Evolutionary conservation across 2,888 invertebrate species (phyloP), one percentile per base, ranked within the genome.

Genomic region (Phymatocera aterrima): DNA sequence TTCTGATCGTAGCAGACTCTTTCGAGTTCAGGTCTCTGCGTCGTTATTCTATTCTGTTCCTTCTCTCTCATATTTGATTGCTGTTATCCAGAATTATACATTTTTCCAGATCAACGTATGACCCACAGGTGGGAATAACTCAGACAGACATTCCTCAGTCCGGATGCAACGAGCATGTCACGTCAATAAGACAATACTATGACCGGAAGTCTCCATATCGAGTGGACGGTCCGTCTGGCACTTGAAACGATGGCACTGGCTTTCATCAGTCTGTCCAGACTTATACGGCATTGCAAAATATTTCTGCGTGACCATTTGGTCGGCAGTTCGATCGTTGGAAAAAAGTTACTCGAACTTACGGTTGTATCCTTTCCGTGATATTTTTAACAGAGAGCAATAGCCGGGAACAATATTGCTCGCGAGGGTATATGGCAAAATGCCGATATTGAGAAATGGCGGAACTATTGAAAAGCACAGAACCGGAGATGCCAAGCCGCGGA

Each of bases 171-270:
- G 34, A 28, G 28, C 24, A 21, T n/a, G 28, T 10, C 37, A 37
- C 46, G 72, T 48, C 51, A 51, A 51, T 34, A 3, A 51, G 34
- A 72, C 72, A 34, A n/a, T n/a, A 34, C 51, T 34, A 72, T 31
- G 51, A 31, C 72, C 72, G 72, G 72, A 72, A 72, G 72, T 72
- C 48, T n/a, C 72, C 72, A 34, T 72, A 72, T 72, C 48, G 72
- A 72, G 51, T 51, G 72, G 15, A 12, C n/a, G n/a, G n/a, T n/a
- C 51, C 18, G 72, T 43, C 43, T 72, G 6, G 34, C 8, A 31
- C 31, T n/a, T n/a, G 31, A 12, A 10, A 34, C 34, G 51, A 72
- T 72, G 34, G 51, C 10, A 8, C 64, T 24, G 64, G 8, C 37
- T 37, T n/a, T n/a, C n/a, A n/a, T 51, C 72, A 18, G 72, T 34